Conservation (phyloP, 2,888 invertebrate genomes). For the Mactromeris polynyma region DNA sequence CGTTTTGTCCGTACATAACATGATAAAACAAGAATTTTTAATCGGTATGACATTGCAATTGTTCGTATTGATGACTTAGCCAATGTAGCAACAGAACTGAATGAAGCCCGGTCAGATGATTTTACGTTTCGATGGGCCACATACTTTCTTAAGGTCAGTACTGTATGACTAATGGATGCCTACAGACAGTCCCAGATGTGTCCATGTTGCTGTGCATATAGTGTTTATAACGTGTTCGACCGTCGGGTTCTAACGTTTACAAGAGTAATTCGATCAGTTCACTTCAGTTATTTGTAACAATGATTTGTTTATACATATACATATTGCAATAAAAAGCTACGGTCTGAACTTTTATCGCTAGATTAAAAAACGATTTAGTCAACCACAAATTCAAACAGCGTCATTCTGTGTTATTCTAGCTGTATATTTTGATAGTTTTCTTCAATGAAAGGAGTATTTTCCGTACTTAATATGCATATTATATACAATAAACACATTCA, state of each 20-base stretch:
- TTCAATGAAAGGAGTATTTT: background rate
- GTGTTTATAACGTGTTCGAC: background rate
- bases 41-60: too few relatives aligned
- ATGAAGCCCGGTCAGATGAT: too few relatives aligned
- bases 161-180: too few relatives aligned
- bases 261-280: background rate
- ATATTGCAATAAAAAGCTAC: background rate
- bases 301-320: background rate
- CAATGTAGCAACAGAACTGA: too few relatives aligned
- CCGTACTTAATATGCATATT: background rate
- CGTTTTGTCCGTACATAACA: too few relatives aligned
- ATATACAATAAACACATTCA: background rate
- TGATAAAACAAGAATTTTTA: too few relatives aligned
- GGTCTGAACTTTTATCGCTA: background rate
- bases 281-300: background rate
- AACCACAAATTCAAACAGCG: background rate
- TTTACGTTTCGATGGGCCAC: too few relatives aligned
- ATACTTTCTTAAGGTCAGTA: too few relatives aligned
- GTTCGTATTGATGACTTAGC: too few relatives aligned
- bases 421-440: background rate
- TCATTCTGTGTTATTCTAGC: background rate
- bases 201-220: too few relatives aligned
- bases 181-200: too few relatives aligned
- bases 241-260: background rate
- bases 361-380: background rate